phyloP scores from a whole-genome alignment of 2,888 invertebrate species.

The Dryomyza anilis region DNA sequence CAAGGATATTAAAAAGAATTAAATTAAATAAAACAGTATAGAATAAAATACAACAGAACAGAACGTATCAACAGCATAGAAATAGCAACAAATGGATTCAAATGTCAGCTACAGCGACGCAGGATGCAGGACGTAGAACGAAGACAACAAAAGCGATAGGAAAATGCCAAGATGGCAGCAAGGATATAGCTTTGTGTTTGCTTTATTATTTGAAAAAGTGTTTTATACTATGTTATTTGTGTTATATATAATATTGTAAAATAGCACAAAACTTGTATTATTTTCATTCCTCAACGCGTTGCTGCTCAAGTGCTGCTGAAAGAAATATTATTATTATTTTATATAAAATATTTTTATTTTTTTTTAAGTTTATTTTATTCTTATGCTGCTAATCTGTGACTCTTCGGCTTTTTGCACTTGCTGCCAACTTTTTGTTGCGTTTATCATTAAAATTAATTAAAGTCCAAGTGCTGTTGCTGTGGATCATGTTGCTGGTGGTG shows the following conservation, averaged over 20 bases:
- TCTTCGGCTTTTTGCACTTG: conserved; percentile 3
- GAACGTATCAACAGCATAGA: neutral
- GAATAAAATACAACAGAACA: conserved; percentile 20
- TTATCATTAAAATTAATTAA: conserved; percentile 56
- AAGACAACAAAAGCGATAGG: neutral
- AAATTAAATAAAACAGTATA: conserved; percentile 55
- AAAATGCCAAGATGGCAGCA: neutral
- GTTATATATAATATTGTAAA: too few relatives aligned
- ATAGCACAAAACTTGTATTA: too few relatives aligned
- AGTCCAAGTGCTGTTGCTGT: conserved; percentile 38
- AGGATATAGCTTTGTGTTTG: neutral
- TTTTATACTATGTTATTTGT: too few relatives aligned
- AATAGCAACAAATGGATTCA: neutral
- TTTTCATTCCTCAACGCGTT: conserved; percentile 9
- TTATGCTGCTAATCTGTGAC: neutral
- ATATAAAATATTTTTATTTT: neutral
- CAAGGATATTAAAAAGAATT: conserved; percentile 49
- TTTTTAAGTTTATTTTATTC: neutral
- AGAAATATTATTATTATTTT: conserved; percentile 11
- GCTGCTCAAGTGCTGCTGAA: neutral
- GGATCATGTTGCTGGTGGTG: too few relatives aligned
- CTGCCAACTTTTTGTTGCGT: conserved; percentile 34
- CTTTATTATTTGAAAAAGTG: neutral
- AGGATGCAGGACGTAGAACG: neutral
- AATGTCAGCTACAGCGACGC: neutral